Evolutionary conservation across 2,888 invertebrate species (phyloP), one percentile per base, ranked within the genome.

Genomic region (Notocelia uddmanniana): DNA sequence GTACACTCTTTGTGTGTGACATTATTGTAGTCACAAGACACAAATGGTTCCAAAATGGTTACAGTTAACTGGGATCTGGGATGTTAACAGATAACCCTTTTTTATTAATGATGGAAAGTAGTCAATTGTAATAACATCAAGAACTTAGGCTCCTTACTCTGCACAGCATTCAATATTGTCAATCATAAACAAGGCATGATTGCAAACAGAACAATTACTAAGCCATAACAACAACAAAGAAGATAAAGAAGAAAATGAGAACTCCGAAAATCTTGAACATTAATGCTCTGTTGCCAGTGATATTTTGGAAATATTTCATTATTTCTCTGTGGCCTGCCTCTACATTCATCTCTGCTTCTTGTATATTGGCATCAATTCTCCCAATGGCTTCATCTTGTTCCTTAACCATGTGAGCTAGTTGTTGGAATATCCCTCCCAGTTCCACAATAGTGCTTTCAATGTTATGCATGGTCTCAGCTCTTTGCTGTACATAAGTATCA

Each of bases 211-310:
- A 50, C 48, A 75, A 69, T 68, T 87, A 45, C n/a, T 94, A 96
- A 82, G 98, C 98, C 95, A 99, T 95, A 92, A 99, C 99, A 79
- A 99, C 96, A 86, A 99, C 97, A 95, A 99, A 99, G 89, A 99
- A 98, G 91, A 99, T 97, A 89, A 99, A 99, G 95, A 99, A 99
- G 86, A 99, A 97, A 95, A 99, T 98, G 69, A 99, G 95, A 75
- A 99, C 98, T 68, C 97, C 99, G 93, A 99, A 99, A 78, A 99
- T 97, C 95, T 99, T 99, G 81, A 99, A 97, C 99, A 99, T 99
- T 41, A 99, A 95, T 97, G 99, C 99, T 81, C 99, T 96, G 93
- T 99, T 99, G 75, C 98, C 98, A 18, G 99, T 98, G 48, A 99
- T 97, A 69, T 97, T 97, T 89, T 98, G 98, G 89, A 99, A 99